These are phyloP conservation scores for Chaenogobius annularis DNA, from an alignment of 2,113 vertebrate genomes.

Conservation along the genomic window DNA sequence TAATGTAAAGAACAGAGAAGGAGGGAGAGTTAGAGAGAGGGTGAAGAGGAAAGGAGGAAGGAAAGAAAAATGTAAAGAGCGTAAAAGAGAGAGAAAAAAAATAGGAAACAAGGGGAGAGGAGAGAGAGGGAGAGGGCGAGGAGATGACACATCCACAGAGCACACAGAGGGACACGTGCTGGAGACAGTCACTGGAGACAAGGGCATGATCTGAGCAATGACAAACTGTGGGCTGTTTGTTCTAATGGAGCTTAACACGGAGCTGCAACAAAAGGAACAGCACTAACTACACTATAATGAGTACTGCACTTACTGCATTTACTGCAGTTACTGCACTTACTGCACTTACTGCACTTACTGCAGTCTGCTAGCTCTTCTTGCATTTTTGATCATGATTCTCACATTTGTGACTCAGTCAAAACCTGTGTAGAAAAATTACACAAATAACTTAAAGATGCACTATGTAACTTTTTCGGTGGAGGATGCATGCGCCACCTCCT, in stretches of 20 bases:
- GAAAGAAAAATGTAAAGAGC: not conserved
- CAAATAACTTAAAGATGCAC: too few species aligned
- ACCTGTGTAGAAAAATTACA: too few species aligned
- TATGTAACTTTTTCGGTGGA: too few species aligned
- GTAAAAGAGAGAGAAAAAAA: not conserved
- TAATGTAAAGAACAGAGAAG: too few species aligned
- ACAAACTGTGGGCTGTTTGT: not conserved
- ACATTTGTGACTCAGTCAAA: too few species aligned
- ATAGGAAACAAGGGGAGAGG: not conserved
- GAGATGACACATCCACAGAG: not conserved
- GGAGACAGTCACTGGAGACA: not conserved
- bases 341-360: too few species aligned
- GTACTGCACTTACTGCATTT: too few species aligned
- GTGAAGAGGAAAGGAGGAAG: not conserved
- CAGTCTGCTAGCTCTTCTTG: too few species aligned
- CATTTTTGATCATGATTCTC: too few species aligned
- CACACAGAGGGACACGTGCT: conserved; percentile 3
- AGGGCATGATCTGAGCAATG: not conserved
- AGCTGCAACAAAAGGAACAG: not conserved
- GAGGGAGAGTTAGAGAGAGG: not conserved
- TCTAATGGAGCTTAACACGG: not conserved
- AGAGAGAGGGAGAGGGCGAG: not conserved
- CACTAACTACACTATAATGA: too few species aligned
- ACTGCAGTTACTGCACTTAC: too few species aligned
- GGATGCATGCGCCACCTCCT: too few species aligned